These are phyloP conservation scores for Neelides sp. DNA, from an alignment of 1,140 invertebrate species.

Conservation along the genomic window DNA sequence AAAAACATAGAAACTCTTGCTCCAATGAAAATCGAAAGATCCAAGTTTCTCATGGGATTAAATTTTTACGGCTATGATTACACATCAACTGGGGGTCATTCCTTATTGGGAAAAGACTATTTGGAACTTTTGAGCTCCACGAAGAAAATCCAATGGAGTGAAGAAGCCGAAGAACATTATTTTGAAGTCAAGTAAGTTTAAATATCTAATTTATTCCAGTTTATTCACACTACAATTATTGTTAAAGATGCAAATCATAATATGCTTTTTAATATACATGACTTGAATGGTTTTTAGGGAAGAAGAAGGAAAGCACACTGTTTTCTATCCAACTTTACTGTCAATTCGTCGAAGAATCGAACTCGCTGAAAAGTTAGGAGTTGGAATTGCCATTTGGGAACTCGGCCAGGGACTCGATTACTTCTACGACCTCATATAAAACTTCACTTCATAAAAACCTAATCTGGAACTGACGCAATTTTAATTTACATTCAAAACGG, in stretches of 20 bases:
- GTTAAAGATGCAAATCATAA: constrained; percentile 1
- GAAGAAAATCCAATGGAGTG: constrained; percentile 58
- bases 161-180: constrained; percentile 66
- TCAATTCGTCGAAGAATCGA: constrained; percentile 69
- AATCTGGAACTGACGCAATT: too few species aligned
- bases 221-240: background rate
- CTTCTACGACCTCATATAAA: constrained; percentile 92
- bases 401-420: constrained; percentile 87
- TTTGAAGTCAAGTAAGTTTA: constrained; percentile 65
- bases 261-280: background rate
- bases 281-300: constrained; percentile 41
- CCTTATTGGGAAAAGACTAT: constrained; percentile 66
- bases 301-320: constrained; percentile 49
- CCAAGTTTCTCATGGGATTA: constrained; percentile 72
- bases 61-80: constrained; percentile 92
- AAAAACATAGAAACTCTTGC: constrained; percentile 60
- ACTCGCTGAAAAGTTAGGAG: constrained; percentile 61
- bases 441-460: too few species aligned
- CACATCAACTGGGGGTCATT: constrained; percentile 56
- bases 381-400: constrained; percentile 87
- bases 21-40: constrained; percentile 46
- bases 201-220: background rate
- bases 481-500: too few species aligned
- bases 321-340: constrained; percentile 79
- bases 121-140: constrained; percentile 49